Evolutionary conservation across 1,140 invertebrate genomes (phyloP).

Genomic region (Harpegnathos saltator): DNA sequence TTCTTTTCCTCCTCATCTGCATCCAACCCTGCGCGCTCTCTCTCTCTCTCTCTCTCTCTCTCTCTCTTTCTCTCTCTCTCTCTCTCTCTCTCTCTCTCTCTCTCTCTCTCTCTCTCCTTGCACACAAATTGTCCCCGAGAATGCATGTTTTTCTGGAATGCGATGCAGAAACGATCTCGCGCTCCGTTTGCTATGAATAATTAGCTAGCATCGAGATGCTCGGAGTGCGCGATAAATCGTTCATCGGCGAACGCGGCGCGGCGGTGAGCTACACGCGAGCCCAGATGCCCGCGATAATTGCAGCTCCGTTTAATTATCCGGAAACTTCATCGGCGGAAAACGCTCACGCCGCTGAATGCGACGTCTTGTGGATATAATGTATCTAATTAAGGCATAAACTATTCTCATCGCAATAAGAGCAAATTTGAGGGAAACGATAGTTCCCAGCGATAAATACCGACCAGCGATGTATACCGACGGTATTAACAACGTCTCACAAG

Average conservation of each 20-base stretch:
- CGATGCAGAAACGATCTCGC: background rate
- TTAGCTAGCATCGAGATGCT: constrained; percentile 28
- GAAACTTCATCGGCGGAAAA: constrained; percentile 50
- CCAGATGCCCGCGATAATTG: constrained; percentile 48
- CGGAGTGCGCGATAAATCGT: constrained; percentile 14
- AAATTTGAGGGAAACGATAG: background rate
- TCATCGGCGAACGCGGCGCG: background rate
- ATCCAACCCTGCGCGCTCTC: too few relatives aligned
- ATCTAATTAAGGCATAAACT: constrained; percentile 39
- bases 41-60: too few relatives aligned
- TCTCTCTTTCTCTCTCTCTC: too few relatives aligned
- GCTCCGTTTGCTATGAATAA: constrained; percentile 25
- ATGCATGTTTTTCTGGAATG: background rate
- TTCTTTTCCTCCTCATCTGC: too few relatives aligned
- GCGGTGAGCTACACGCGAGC: background rate
- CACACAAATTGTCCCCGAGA: background rate
- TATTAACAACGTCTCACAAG: background rate
- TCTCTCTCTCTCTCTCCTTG: background rate
- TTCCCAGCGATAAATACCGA: background rate
- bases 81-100: too few relatives aligned
- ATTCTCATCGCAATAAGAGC: constrained; percentile 21
- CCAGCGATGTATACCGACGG: too few relatives aligned
- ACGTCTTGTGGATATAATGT: constrained; percentile 13
- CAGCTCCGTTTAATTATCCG: constrained; percentile 56
- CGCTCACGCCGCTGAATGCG: constrained; percentile 27